These are phyloP conservation scores for Augochlorella aurata DNA, from an alignment of 2,888 invertebrate genomes.

Conservation along the genomic window DNA sequence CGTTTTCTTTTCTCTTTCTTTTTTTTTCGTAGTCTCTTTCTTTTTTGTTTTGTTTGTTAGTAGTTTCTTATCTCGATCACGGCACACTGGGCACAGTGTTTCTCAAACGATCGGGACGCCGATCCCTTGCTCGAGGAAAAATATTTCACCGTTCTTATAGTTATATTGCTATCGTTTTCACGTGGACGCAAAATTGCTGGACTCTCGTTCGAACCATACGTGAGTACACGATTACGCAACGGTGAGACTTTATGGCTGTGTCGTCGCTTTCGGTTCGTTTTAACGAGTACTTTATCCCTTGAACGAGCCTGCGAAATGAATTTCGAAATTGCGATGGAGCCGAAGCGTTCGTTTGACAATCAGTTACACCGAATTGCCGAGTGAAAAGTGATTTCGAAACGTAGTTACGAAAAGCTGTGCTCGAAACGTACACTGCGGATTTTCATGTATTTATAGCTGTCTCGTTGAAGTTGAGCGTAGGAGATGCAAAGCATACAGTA, in stretches of 20 bases:
- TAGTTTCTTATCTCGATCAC: neutral
- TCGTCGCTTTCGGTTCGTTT: neutral
- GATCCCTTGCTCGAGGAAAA: conserved; percentile 48
- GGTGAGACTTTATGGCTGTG: neutral
- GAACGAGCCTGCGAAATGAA: too few species aligned
- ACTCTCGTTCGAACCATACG: conserved; percentile 6
- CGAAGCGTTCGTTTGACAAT: too few species aligned
- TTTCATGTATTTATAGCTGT: too few species aligned
- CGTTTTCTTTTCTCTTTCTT: conserved; percentile 5
- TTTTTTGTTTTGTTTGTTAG: neutral
- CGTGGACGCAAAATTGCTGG: conserved; percentile 44
- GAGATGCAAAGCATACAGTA: too few species aligned
- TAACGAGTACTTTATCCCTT: too few species aligned
- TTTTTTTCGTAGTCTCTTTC: neutral
- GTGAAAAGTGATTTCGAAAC: too few species aligned
- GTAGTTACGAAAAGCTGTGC: too few species aligned
- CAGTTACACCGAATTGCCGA: too few species aligned
- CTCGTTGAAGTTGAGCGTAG: too few species aligned
- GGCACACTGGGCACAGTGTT: conserved; percentile 68
- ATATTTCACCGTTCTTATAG: conserved; percentile 52
- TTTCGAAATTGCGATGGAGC: too few species aligned
- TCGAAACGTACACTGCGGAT: too few species aligned
- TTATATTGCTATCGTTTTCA: conserved; percentile 68
- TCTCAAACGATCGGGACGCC: conserved; percentile 66
- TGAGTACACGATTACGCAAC: neutral